A percentile compares a stretch with the other conserved stretches of the same genome.
Evolutionary conservation across 92 coral and sea anemone species (phyloP).

Genomic region (Montipora capitata): DNA sequence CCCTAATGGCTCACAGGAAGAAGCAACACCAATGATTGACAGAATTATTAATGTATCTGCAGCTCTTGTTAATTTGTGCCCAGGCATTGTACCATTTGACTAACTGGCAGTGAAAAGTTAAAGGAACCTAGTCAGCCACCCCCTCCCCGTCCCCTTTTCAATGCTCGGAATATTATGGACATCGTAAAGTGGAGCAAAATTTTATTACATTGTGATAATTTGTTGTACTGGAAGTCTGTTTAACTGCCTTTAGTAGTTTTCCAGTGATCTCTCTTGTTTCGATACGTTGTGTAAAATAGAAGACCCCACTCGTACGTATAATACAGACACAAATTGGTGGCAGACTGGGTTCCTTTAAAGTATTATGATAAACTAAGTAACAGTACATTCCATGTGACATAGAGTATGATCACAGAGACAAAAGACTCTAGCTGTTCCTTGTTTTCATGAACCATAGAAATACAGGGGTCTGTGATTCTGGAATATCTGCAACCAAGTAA

Average conservation of each 20-base stretch:
- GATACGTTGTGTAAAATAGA: too few relatives aligned
- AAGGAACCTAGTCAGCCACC: slow-evolving; percentile 22
- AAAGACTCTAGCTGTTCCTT: slow-evolving; percentile 1
- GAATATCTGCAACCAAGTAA: slow-evolving; percentile 22
- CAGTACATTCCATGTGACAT: not conserved
- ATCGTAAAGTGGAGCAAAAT: slow-evolving; percentile 29
- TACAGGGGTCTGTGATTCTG: slow-evolving; percentile 21
- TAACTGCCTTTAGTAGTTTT: too few relatives aligned
- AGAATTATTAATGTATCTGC: slow-evolving; percentile 15
- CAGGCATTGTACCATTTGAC: slow-evolving; percentile 75
- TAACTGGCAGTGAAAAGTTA: slow-evolving; percentile 28
- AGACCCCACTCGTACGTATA: too few relatives aligned
- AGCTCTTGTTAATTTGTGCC: slow-evolving; percentile 42
- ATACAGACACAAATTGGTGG: too few relatives aligned
- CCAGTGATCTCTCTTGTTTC: too few relatives aligned
- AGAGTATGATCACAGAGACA: not conserved
- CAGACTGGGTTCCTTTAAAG: too few relatives aligned
- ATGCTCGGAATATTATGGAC: slow-evolving; percentile 14
- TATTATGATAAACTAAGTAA: slow-evolving; percentile 5
- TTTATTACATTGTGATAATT: not conserved
- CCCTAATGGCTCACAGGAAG: slow-evolving; percentile 24
- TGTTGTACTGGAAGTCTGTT: slow-evolving; percentile 24
- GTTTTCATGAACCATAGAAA: slow-evolving; percentile 14
- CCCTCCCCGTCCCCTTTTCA: slow-evolving; percentile 15
- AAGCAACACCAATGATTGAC: slow-evolving; percentile 26